phyloP scores from a whole-genome alignment of 1,140 invertebrate genomes.

The Riptortus pedestris region DNA sequence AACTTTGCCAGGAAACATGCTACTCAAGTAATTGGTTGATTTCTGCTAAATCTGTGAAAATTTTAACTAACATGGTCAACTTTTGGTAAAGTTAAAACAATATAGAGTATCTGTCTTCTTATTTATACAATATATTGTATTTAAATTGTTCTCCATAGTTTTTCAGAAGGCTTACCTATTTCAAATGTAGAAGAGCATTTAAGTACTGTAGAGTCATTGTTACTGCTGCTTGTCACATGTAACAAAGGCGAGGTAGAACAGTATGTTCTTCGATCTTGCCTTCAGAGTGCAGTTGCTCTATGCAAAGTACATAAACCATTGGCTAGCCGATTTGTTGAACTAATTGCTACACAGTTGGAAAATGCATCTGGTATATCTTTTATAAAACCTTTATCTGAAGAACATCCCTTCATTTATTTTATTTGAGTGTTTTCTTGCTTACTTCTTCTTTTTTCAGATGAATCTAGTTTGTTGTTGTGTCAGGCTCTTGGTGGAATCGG shows the following conservation, averaged over 20 bases:
- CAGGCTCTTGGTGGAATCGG: constrained; percentile 67
- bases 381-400: background rate
- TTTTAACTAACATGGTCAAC: constrained; percentile 53
- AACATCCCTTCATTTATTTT: background rate
- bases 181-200: constrained; percentile 42
- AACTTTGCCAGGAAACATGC: constrained; percentile 45
- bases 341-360: constrained; percentile 37
- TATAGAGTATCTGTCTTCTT: background rate
- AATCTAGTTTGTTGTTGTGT: constrained; percentile 40
- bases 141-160: constrained; percentile 38
- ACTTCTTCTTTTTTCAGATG: constrained; percentile 29
- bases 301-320: constrained; percentile 49
- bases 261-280: constrained; percentile 43
- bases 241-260: constrained; percentile 24
- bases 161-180: constrained; percentile 51
- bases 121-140: background rate
- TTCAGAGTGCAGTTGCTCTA: constrained; percentile 58
- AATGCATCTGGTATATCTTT: constrained; percentile 18
- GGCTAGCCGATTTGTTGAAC: constrained; percentile 51
- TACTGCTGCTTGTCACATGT: constrained; percentile 46
- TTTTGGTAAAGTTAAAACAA: constrained; percentile 46
- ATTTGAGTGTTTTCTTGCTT: background rate
- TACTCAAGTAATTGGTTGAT: constrained; percentile 51
- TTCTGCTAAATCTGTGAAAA: constrained; percentile 55
- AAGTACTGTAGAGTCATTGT: constrained; percentile 55